Evolutionary conservation across 2,888 invertebrate genomes (phyloP).

Genomic region (Epinotia ramella): DNA sequence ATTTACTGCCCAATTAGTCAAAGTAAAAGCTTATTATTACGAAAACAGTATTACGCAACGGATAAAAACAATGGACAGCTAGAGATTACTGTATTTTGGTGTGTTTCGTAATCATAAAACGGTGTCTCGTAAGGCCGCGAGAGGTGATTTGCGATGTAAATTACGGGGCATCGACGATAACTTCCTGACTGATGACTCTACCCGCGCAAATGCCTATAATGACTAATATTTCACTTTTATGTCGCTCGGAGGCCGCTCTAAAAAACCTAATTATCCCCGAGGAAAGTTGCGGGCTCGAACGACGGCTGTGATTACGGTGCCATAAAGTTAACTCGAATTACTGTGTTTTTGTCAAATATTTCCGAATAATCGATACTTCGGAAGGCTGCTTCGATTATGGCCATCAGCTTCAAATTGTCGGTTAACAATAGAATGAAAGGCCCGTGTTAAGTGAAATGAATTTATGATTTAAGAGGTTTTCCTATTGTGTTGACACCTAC

Average conservation of each 20-base stretch:
- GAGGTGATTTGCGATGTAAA: constrained; percentile 60
- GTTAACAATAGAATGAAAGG: constrained; percentile 60
- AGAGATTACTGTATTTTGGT: constrained; percentile 49
- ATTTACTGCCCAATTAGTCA: constrained; percentile 54
- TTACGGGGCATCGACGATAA: constrained; percentile 53
- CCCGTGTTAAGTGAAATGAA: constrained; percentile 53
- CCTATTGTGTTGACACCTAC: constrained; percentile 55
- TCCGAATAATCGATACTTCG: constrained; percentile 59
- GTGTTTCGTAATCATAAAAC: constrained; percentile 56
- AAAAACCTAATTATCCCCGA: constrained; percentile 64
- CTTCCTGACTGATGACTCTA: constrained; percentile 54
- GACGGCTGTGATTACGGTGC: constrained; percentile 63
- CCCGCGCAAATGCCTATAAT: constrained; percentile 61
- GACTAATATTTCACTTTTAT: constrained; percentile 66
- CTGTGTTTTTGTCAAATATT: constrained; percentile 64
- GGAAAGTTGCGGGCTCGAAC: constrained; percentile 57
- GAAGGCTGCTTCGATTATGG: constrained; percentile 57
- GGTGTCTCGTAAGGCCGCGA: constrained; percentile 48
- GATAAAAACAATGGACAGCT: constrained; percentile 64
- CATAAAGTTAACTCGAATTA: constrained; percentile 64
- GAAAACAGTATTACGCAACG: constrained; percentile 53
- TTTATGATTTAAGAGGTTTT: constrained; percentile 58
- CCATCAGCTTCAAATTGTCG: constrained; percentile 55
- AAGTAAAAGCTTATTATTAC: constrained; percentile 46
- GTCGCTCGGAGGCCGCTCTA: constrained; percentile 60